phyloP scores from a whole-genome alignment of 2,113 vertebrate genomes.

The Melanotaenia duboulayi region DNA sequence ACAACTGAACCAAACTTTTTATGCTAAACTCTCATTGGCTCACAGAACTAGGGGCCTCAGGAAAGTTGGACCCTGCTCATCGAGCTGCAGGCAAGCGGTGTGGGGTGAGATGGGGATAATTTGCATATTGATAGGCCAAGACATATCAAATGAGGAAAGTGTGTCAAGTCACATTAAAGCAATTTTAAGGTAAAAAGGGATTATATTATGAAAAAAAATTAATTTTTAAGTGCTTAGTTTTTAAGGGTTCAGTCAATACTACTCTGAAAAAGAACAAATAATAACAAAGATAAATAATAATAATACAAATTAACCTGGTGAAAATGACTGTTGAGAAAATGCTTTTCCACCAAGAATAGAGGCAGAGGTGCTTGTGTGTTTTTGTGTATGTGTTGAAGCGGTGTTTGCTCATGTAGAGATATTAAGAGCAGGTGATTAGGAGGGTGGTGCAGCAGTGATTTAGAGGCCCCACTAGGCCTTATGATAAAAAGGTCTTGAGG shows the following conservation, averaged over 20 bases:
- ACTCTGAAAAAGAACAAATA: background rate
- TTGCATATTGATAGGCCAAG: constrained; percentile 5
- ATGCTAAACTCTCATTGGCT: background rate
- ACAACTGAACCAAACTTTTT: background rate
- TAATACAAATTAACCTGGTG: too few species aligned
- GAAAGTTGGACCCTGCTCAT: background rate
- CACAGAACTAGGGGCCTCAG: background rate
- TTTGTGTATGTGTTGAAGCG: constrained; percentile 4
- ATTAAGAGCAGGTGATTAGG: constrained; percentile 55
- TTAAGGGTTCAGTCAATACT: background rate
- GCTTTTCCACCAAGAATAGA: constrained; percentile 8
- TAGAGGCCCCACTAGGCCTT: constrained; percentile 44
- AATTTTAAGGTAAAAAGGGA: background rate
- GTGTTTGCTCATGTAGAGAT: constrained; percentile 33
- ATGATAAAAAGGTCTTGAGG: constrained; percentile 57
- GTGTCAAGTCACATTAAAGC: background rate
- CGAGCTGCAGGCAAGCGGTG: background rate
- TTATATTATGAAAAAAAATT: background rate
- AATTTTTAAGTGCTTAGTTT: background rate
- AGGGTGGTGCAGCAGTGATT: constrained; percentile 59
- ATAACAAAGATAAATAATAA: background rate
- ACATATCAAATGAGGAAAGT: constrained; percentile 4
- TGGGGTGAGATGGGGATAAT: background rate
- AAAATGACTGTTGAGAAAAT: background rate
- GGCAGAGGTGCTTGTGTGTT: constrained; percentile 3